Evolutionary conservation across 2,888 invertebrate species (phyloP).

Genomic region (Sericinus montela): DNA sequence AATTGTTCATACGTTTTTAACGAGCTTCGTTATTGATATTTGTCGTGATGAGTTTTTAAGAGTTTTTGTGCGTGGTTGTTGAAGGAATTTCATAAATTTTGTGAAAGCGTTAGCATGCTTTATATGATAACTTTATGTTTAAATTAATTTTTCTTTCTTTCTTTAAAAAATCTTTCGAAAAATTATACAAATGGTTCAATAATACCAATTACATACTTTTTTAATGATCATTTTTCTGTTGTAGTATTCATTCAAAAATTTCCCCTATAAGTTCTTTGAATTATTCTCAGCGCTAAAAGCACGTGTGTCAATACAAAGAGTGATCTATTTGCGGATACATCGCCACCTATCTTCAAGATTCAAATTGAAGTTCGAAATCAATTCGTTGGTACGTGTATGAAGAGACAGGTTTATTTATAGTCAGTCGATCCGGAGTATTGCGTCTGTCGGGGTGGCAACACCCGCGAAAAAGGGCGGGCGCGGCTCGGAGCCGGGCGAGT

Average conservation of each 20-base stretch:
- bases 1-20: slow-evolving; percentile 1
- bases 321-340: slow-evolving; percentile 13
- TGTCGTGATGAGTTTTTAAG: no score
- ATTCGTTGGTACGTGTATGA: slow-evolving; percentile 8
- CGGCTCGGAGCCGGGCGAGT: slow-evolving; percentile 33
- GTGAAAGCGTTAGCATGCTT: no score
- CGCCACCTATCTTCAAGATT: slow-evolving; percentile 10
- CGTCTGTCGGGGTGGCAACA: slow-evolving; percentile 34
- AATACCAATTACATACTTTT: no score
- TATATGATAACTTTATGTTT: no score
- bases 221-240: no score
- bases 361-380: slow-evolving; percentile 13
- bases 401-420: slow-evolving; percentile 13
- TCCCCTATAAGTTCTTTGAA: slow-evolving; percentile 1
- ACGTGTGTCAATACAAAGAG: slow-evolving; percentile 11
- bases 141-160: no score
- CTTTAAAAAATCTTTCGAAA: no score
- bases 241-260: background rate
- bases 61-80: no score
- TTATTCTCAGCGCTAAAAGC: slow-evolving; percentile 1
- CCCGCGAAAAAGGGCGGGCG: slow-evolving; percentile 27
- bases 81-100: no score
- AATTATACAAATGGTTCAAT: no score
- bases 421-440: slow-evolving; percentile 13
- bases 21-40: background rate